Evolutionary conservation across 2,797 vertebrate species (phyloP), one percentile per base, ranked within the genome.

Genomic region (Sebastes cheni): DNA sequence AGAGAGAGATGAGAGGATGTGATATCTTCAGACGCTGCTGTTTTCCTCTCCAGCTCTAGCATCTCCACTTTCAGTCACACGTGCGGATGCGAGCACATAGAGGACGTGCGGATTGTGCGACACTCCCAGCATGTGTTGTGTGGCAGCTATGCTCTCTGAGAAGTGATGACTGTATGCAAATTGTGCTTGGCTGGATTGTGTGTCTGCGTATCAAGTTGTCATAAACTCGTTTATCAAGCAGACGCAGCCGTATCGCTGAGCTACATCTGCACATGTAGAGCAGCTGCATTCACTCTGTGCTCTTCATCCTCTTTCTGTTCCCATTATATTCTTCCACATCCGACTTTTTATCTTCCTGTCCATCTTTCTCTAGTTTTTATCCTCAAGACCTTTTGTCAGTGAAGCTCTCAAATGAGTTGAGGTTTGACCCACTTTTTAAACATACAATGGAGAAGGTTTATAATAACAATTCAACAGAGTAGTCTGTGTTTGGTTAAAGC

Each of bases 121-220:
- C 78, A 82, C 77, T 75, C 54, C 67, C 78, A 27, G 86, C 67
- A 42, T 83, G 80, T 74, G 87, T 79, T 66, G 75, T 29, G 79
- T 50, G 82, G 84, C 89, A 89, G 84, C 79, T 22, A 7, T 18
- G 77, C 67, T 1, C 72, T 85, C 52, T 2, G 76, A 92, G 86
- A 89, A 91, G 82, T 89, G 91, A 92, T 90, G 92, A 83, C 83
- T 87, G 79, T 79, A 87, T 88, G 89, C 84, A 85, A 91, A 89
- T 89, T n/a, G 76, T 4, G 52, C 75, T 56, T 16, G 56, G 72
- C 58, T 67, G 83, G 68, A 67, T 84, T 75, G 67, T 69, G 71
- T 32, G 88, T 84, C 71, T 73, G 79, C 55, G 85, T 67, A 58
- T 87, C 80, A 72, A 86, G 90, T 91, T 92, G 92, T 93, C 92